Evolutionary conservation across 1,140 invertebrate genomes (phyloP), one percentile per base, ranked within the genome.

Genomic region (Agrypnia vestita): DNA sequence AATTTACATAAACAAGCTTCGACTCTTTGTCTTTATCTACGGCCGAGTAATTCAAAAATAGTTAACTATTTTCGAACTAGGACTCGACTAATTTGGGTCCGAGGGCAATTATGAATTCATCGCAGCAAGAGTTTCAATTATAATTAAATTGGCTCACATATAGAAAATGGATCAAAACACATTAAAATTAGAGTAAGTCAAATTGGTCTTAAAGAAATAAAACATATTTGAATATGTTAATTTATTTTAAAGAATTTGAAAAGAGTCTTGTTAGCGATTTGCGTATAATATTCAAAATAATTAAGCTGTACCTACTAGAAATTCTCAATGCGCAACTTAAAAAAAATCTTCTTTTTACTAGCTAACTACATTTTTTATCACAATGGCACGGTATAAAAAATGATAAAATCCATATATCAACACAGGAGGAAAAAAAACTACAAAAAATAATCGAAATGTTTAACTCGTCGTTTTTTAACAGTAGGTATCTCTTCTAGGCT

Each of bases 1-100:
- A 82, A 82, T 80, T 78, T 75, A 75, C 78, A 80, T 78, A 80
- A 80, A 82, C 78, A 80, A 78, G 74, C 25, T 82, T 82, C 44
- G 56, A 69, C 59, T 73, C 78, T 80, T 77, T 79, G 74, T 71
- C 74, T 73, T 74, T 82, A 79, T 82, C 78, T 76, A 78, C 75
- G 59, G 44, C 59, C 43, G 61, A 71, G 55, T 47, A 77, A 72
- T 76, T 64, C 61, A 59, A 69, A 69, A 79, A 79, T 62, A 51
- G 78, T 74, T 67, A 35, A 35, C 25, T 35, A 35, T 35, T 35
- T 35, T 35, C 6, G 25, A 35, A 35, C 25, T 35, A 35, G 75
- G 61, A 35, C 35, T 51, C 25, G 13, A 56, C 19, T 73, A 73
- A 73, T 73, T 73, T 73, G 51, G 51, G 51, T 56, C 64, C n/a